A percentile compares a stretch with the other conserved stretches of the same genome.
These are phyloP conservation scores for Halocynthia aurantium DNA, from an alignment of 23 tunicate species.

Conservation along the genomic window DNA sequence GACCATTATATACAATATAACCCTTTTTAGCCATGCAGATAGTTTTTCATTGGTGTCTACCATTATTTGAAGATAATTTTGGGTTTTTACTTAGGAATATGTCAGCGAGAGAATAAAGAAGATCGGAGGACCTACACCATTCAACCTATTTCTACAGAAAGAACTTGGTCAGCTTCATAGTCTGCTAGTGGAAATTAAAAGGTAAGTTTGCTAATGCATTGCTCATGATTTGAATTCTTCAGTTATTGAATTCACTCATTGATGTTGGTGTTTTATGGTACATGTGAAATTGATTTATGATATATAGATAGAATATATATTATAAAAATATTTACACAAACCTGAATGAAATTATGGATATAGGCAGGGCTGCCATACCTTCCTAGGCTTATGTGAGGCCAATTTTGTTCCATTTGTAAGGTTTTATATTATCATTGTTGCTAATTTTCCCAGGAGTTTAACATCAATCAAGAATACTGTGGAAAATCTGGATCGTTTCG, in stretches of 20 bases:
- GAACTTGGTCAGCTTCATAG: slow-evolving; percentile 47
- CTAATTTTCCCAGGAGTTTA: slow-evolving; percentile 30
- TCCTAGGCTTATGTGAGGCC: not conserved
- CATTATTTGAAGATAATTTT: too few relatives aligned
- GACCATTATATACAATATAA: too few relatives aligned
- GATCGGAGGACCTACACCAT: slow-evolving; percentile 78
- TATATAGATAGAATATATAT: not conserved
- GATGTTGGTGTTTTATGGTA: not conserved
- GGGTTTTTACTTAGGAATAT: slow-evolving; percentile 41
- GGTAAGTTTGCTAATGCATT: slow-evolving; percentile 24
- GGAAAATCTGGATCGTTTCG: slow-evolving; percentile 73
- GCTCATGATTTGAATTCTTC: not conserved
- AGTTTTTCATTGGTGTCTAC: too few relatives aligned
- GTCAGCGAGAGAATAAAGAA: slow-evolving; percentile 65
- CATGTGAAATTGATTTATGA: too few relatives aligned
- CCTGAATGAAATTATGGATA: too few relatives aligned
- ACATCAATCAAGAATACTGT: slow-evolving; percentile 52
- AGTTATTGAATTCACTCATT: not conserved
- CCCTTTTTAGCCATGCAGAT: too few relatives aligned
- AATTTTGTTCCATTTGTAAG: too few relatives aligned
- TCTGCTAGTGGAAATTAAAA: slow-evolving; percentile 62
- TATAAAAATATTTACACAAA: too few relatives aligned
- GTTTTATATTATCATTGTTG: not conserved
- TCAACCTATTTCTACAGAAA: slow-evolving; percentile 70
- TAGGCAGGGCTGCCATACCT: not conserved